Percentiles rank a stretch among this genome's conserved stretches.
Conservation (phyloP, 2,797 vertebrate species). For the Psittacula derbiana region DNA sequence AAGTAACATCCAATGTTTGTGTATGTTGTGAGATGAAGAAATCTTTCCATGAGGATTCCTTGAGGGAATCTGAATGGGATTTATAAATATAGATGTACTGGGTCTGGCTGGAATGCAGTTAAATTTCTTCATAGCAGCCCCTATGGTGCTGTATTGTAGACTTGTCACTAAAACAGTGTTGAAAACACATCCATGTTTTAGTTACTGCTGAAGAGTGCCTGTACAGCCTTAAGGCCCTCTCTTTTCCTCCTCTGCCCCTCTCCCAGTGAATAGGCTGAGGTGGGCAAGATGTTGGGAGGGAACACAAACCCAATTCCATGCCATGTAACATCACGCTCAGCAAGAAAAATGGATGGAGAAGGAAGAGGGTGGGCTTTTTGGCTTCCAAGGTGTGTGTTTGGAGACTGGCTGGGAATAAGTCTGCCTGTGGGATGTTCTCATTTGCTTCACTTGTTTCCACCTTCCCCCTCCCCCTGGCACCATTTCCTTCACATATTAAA, state of each 20-base stretch:
- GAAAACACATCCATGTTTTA: background rate
- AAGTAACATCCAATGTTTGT: background rate
- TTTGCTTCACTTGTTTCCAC: background rate
- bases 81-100: background rate
- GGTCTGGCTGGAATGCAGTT: background rate
- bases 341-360: background rate
- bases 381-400: background rate
- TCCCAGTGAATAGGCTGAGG: background rate
- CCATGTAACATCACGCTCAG: background rate
- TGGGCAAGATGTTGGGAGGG: background rate
- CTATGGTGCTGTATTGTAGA: background rate
- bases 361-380: background rate
- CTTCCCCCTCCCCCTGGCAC: background rate
- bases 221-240: background rate
- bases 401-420: background rate
- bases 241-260: background rate
- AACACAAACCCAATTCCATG: background rate
- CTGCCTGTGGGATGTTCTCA: background rate
- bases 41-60: background rate
- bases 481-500: background rate
- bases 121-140: background rate
- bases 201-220: background rate
- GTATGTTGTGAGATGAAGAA: background rate
- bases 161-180: background rate
- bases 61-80: background rate